Base-by-base conservation (phyloP, 2,888 invertebrate genomes). In the Incurvaria masculella region DNA sequence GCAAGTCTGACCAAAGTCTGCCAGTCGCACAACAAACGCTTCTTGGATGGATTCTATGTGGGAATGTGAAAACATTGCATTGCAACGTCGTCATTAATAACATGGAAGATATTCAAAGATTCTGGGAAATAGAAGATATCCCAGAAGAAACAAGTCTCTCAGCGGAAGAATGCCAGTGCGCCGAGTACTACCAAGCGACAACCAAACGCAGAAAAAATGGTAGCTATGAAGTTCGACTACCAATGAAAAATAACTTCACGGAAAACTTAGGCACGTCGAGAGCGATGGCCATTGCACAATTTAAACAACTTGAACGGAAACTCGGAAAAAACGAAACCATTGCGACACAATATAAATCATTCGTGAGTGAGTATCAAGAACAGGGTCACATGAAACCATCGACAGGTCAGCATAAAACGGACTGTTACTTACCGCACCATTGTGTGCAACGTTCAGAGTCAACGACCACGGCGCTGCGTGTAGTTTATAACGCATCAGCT, bases 21-120 rank as follows among this genome's bases (percentile, higher is more conserved):
- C 54, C 54, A 4, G 50, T 51, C 2, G 54, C 54, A 5, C 55
- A 57, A 43, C 55, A 57, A 49, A 55, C 56, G 17, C 50, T 46
- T 11, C 46, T 55, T n/a, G n/a, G n/a, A n/a, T n/a, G n/a, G n/a
- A n/a, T n/a, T n/a, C n/a, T n/a, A n/a, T n/a, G n/a, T n/a, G 54
- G 55, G 2, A 47, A 47, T n/a, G 42, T 43, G 1, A 45, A 42
- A 21, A 44, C 49, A 11, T 42, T 45, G 14, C 44, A 51, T 4
- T 51, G 51, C 21, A 51, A 51, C 23, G 43, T 51, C 1, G 45
- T 45, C 10, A 14, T 45, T 20, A 26, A 51, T 41, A 40, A 49
- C 16, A 41, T 48, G 18, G 50, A 49, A 38, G 42, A 50, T 4
- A 21, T 44, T 21, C 42, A 50, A 27, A 18, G 17, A 40, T 50